Percentiles rank a stretch among this genome's conserved stretches.
phyloP scores from a whole-genome alignment of 2,888 invertebrate genomes.

The Apantesis nais region DNA sequence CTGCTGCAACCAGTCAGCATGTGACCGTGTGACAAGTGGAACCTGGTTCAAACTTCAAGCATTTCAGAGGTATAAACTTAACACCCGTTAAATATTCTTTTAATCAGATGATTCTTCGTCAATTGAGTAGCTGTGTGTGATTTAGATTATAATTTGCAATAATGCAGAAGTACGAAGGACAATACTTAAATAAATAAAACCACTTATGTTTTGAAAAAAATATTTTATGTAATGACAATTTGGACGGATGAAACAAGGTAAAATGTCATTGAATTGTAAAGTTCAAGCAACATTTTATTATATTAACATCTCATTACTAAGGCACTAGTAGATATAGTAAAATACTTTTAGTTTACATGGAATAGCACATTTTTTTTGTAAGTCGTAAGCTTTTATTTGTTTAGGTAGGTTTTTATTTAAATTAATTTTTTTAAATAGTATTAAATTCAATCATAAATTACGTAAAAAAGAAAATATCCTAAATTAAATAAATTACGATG shows the following conservation, averaged over 20 bases:
- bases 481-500: slow-evolving; percentile 85
- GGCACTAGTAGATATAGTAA: slow-evolving; percentile 69
- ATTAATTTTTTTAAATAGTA: slow-evolving; percentile 77
- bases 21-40: background rate
- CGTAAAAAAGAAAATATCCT: slow-evolving; percentile 77
- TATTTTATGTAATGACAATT: slow-evolving; percentile 80
- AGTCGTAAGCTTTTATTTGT: slow-evolving; percentile 69
- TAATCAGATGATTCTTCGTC: background rate
- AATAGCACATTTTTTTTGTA: slow-evolving; percentile 65
- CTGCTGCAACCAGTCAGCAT: background rate
- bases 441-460: slow-evolving; percentile 80
- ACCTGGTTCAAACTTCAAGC: background rate
- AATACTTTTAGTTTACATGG: slow-evolving; percentile 68
- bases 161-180: background rate
- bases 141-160: background rate
- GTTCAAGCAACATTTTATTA: slow-evolving; percentile 62
- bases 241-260: slow-evolving; percentile 68
- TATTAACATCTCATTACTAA: slow-evolving; percentile 64
- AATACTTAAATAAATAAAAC: slow-evolving; percentile 38
- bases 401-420: slow-evolving; percentile 68
- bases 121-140: background rate
- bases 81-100: background rate
- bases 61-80: background rate
- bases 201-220: slow-evolving; percentile 60
- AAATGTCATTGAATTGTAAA: slow-evolving; percentile 44